Conservation (phyloP, 2,888 invertebrate species). For the Melanophora roralis region DNA sequence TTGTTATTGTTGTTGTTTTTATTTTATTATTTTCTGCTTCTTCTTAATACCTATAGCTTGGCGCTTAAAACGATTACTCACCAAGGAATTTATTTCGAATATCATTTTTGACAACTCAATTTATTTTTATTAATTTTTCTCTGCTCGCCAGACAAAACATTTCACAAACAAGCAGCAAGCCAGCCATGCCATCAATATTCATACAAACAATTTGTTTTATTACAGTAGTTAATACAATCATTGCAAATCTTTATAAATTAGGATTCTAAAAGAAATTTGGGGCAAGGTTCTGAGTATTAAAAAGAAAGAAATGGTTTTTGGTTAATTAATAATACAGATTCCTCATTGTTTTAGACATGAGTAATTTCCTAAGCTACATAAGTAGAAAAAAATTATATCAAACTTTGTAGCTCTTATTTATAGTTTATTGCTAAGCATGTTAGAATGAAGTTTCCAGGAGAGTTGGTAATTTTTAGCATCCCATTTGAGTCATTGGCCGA, state of each 20-base stretch:
- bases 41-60: constrained; percentile 55
- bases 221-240: constrained; percentile 8
- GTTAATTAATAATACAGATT: too few relatives aligned
- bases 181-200: constrained; percentile 29
- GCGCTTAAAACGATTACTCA: constrained; percentile 76
- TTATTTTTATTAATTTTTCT: constrained; percentile 77
- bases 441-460: too few relatives aligned
- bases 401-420: too few relatives aligned
- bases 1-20: background rate
- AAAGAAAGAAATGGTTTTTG: too few relatives aligned
- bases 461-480: too few relatives aligned
- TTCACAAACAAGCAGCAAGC: constrained; percentile 25
- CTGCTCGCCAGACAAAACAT: constrained; percentile 64
- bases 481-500: too few relatives aligned
- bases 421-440: too few relatives aligned
- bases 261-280: background rate
- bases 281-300: too few relatives aligned
- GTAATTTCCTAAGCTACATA: too few relatives aligned
- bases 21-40: constrained; percentile 28
- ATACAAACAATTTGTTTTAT: constrained; percentile 7
- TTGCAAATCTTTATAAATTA: background rate
- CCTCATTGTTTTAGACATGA: too few relatives aligned
- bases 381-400: too few relatives aligned
- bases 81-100: constrained; percentile 77
- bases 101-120: constrained; percentile 78